Evolutionary conservation across 2,113 vertebrate genomes (phyloP).

Genomic region (Capricornis sumatraensis): DNA sequence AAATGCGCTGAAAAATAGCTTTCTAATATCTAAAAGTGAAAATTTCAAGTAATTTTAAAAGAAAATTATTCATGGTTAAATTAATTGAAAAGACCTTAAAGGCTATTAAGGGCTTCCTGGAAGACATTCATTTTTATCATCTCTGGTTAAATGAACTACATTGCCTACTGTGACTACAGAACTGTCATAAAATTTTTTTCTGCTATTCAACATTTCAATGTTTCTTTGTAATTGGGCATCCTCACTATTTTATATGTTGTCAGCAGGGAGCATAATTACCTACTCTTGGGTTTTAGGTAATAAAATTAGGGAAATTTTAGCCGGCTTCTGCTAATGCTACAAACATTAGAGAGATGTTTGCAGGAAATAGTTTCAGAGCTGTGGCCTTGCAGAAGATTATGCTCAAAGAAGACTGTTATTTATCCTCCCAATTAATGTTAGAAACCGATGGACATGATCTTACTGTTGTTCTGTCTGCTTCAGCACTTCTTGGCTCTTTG

Average conservation of each 20-base stretch:
- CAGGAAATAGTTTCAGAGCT: neutral
- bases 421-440: no score
- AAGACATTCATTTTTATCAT: neutral
- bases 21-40: conserved; percentile 8
- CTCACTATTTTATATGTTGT: conserved; percentile 30
- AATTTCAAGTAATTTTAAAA: conserved; percentile 36
- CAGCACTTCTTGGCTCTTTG: neutral
- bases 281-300: neutral
- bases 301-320: neutral
- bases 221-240: conserved; percentile 18
- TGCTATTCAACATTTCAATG: neutral
- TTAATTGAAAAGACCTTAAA: neutral
- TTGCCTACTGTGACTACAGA: neutral
- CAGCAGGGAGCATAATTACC: neutral
- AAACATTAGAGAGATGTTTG: neutral
- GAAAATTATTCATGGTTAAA: conserved; percentile 29
- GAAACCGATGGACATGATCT: neutral
- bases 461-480: neutral
- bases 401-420: neutral
- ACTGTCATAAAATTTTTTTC: neutral
- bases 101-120: neutral
- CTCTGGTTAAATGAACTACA: neutral
- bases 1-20: neutral
- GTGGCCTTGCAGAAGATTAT: neutral
- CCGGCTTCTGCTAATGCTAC: neutral